A percentile compares a stretch with the other conserved stretches of the same genome.
These are phyloP conservation scores for Actinostola sp. DNA, from an alignment of 92 coral and sea anemone genomes.

Conservation along the genomic window DNA sequence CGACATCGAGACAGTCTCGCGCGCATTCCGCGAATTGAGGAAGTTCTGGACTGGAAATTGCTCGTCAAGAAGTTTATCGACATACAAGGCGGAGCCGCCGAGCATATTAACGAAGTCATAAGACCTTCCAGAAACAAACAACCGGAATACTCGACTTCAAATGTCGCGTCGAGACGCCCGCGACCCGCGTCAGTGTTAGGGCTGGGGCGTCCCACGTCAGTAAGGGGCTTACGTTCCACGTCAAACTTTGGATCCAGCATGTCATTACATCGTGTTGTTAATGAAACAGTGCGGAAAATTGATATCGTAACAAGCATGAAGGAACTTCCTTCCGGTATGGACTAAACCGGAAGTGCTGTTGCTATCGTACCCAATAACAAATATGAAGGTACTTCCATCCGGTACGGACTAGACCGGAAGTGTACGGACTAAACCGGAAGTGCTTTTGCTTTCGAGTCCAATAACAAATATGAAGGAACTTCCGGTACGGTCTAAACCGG, in stretches of 20 bases:
- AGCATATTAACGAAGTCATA: constrained; percentile 30
- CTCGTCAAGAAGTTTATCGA: constrained; percentile 77
- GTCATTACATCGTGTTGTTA: constrained; percentile 83
- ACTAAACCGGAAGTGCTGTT: neutral
- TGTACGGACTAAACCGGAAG: too few relatives aligned
- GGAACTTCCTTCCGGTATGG: constrained; percentile 35
- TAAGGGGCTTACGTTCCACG: constrained; percentile 42
- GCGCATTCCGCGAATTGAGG: constrained; percentile 74
- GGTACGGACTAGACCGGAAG: too few relatives aligned
- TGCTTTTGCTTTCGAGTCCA: too few relatives aligned
- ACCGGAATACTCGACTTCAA: constrained; percentile 49
- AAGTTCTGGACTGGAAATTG: constrained; percentile 87
- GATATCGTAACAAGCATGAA: constrained; percentile 73
- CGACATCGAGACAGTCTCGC: constrained; percentile 59
- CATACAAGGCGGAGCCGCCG: constrained; percentile 67
- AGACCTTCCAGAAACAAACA: constrained; percentile 35
- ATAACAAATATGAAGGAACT: too few relatives aligned
- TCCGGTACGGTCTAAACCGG: too few relatives aligned
- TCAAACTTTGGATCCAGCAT: constrained; percentile 73
- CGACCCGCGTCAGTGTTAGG: constrained; percentile 55
- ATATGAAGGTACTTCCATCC: too few relatives aligned
- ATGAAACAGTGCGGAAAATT: constrained; percentile 73
- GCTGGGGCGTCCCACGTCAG: constrained; percentile 48
- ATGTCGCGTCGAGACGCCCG: constrained; percentile 15
- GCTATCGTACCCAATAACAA: too few relatives aligned